Base-by-base conservation (phyloP, 2,888 invertebrate species). In the Scaptomyza cyrtandrae region DNA sequence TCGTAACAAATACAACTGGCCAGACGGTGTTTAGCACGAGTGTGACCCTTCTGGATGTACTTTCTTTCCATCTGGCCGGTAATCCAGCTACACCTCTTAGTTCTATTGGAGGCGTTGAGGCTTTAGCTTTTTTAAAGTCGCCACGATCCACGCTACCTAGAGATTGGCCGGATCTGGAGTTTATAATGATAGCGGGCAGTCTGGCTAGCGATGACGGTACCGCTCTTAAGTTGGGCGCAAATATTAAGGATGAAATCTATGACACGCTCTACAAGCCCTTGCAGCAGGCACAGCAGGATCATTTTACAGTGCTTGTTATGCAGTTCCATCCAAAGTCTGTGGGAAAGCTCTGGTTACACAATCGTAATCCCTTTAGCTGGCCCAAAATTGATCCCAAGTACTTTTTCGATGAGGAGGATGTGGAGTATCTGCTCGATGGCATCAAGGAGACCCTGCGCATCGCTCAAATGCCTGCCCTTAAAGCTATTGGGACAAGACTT, bases 241-340 rank as follows among this genome's bases (percentile, higher is more conserved):
- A 94, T 75, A 90, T 95, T 45, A 92, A 92, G n/a, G 93, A 94
- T 7, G 91, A 93, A 14, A 91, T 94, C 14, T 95, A 94, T 81
- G 86, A 94, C 16, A 90, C 90, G 41, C 92, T 94, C 11, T 95
- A 93, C 89, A 93, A 93, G 54, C 92, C 93, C 0, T 86, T 95
- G 16, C 91, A 91, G 16, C 90, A 16, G n/a, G 94, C 2, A 16
- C 52, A 82, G 91, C 77, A 79, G 57, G 95, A 93, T 93, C 94
- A 93, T 14, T 95, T 93, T 92, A 94, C 93, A 44, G 91, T 94
- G 13, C 93, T 96, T 58, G 94, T 95, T 0, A 95, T 96, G 92
- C 92, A 96, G 33, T 93, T 96, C 52, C 94, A 96, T 88, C 97
- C 97, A 0, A 94, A 95, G 88, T 97, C 97, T 11, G 93, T 93